phyloP scores from a whole-genome alignment of 2,888 invertebrate species.

The Cataglyphis altisquamis region DNA sequence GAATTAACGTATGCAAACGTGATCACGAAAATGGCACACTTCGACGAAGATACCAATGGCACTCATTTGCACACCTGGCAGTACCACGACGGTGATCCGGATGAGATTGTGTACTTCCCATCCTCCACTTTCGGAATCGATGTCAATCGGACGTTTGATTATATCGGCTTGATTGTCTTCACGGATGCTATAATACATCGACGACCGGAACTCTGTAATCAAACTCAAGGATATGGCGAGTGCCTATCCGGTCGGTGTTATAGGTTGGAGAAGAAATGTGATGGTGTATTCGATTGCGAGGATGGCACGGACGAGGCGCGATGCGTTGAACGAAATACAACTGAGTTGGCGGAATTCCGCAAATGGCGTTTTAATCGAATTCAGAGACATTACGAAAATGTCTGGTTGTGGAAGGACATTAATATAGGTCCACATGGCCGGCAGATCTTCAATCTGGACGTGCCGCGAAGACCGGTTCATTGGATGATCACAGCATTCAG shows the following conservation, averaged over 20 bases:
- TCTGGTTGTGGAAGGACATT: constrained; percentile 98
- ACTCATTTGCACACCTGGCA: constrained; percentile 94
- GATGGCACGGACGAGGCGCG: constrained; percentile 95
- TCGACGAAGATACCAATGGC: constrained; percentile 95
- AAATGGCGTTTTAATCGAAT: constrained; percentile 95
- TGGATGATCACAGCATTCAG: constrained; percentile 98
- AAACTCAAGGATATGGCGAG: constrained; percentile 91
- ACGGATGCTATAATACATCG: constrained; percentile 94
- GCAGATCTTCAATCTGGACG: constrained; percentile 94
- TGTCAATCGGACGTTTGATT: constrained; percentile 97
- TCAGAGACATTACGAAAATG: constrained; percentile 96
- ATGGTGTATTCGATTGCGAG: constrained; percentile 92
- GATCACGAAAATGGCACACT: constrained; percentile 94
- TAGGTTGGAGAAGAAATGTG: constrained; percentile 91
- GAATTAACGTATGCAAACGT: constrained; percentile 95
- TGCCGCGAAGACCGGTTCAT: constrained; percentile 94
- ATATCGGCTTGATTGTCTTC: constrained; percentile 95
- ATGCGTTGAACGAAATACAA: constrained; percentile 90
- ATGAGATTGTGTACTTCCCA: constrained; percentile 94
- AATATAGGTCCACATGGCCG: constrained; percentile 97
- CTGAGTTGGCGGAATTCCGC: constrained; percentile 91
- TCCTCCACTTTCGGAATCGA: constrained; percentile 97
- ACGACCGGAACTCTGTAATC: constrained; percentile 91
- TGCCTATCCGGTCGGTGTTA: constrained; percentile 95
- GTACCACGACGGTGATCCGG: constrained; percentile 94